Base-by-base conservation (phyloP, 2,888 invertebrate genomes). In the Ernsta delagoae region DNA sequence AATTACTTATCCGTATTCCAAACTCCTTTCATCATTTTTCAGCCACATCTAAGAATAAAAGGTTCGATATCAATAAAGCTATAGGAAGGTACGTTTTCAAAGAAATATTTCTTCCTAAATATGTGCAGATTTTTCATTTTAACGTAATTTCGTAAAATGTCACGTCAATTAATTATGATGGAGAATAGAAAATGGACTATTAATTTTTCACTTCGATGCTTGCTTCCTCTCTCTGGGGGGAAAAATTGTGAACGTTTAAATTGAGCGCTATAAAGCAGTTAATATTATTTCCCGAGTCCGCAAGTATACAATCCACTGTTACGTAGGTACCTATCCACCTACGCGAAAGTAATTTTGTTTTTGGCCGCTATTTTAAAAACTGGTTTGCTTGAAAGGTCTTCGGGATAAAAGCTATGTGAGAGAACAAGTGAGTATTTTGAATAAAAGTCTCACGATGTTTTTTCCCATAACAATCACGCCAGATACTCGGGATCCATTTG, bases 131-230 rank as follows among this genome's bases (percentile, higher is more conserved):
- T 43, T 43, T 43, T 43, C 43, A 43, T 43, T 43, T 43, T 11
- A 43, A 4, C 43, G 43, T 43, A 43, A 43, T 11, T 43, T 43
- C 8, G 43, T 11, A 43, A 43, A 43, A 43, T 43, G 43, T 43
- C 43, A 11, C 11, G 43, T 11, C 43, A 43, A 11, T 11, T 11
- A 43, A 43, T 11, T 11, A 43, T 43, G 11, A 43, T 11, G 43
- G 43, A 48, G 45, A 48, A n/a, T 48, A 12, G 45, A 48, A 48
- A n/a, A n/a, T 12, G n/a, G 45, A n/a, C 45, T 5, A n/a, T 48
- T 48, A 48, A 48, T 48, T 48, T 48, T 48, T n/a, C 45, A 48
- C 45, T 48, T 48, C 45, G 45, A 48, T 48, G 45, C 45, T 48
- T 48, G n/a, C 45, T 48, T 48, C 45, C 12, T n/a, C 4, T 48